Base-by-base conservation (phyloP, 2,797 vertebrate species). In the Sciaenops ocellatus region DNA sequence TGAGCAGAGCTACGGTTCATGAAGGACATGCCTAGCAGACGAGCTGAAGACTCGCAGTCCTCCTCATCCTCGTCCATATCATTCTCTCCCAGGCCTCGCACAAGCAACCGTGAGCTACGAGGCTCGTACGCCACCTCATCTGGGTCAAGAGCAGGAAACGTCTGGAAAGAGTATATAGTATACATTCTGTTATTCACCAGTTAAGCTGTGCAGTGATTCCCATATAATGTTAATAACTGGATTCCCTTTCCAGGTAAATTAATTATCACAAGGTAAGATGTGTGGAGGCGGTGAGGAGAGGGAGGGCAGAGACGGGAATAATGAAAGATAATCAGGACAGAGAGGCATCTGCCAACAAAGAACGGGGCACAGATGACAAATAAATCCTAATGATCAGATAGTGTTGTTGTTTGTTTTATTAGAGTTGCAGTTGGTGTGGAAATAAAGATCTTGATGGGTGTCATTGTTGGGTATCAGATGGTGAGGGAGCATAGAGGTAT, bases 11-110 rank as follows among this genome's bases (percentile, higher is more conserved):
- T 99, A 75, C 98, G 96, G 90, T 99, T 99, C 97, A 99, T 99
- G 86, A 99, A 99, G 12, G 97, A 98, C 97, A 99, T 99, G 78
- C 98, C 98, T 73, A 99, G 88, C 7, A 99, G 92, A 86, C 98
- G 98, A 46, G 98, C 97, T 20, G 98, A 99, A 20, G 98, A 99
- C 86, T 97, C 98, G 6, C 95, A 98, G 90, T 99, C 98, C 26
- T 99, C 98, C 86, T 99, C 98, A 0, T 99, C 98, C 15, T 99
- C 98, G 0, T 99, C 98, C 92, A 97, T 88, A 69, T 99, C 98
- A 6, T 98, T 97, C 82, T 99, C 98, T 55, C 97, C 97, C 60
- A 99, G 96, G 50, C 98, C 98, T 62, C 97, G 96, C 26, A 99
- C 98, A 63, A 99, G 92, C 47, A 99, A 91, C 30, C 97, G 95